Conservation (phyloP, 1,140 invertebrate species). For the Trichonephila clavata region DNA sequence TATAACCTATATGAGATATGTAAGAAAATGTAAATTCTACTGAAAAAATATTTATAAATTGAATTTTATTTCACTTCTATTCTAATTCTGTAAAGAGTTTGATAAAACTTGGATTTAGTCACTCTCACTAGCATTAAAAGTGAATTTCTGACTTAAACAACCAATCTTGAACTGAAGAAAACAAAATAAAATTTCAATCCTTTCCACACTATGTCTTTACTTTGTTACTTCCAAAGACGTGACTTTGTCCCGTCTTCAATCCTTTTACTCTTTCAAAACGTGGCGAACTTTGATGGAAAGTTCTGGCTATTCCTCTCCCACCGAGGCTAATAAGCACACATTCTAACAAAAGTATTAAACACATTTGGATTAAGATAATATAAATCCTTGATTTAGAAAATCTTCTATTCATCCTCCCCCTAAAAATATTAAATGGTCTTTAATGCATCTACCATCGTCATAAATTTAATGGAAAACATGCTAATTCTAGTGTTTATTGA, state of each 20-base stretch:
- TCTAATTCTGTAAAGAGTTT: too few species aligned
- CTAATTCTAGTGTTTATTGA: slow-evolving; percentile 43
- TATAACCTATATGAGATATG: too few species aligned
- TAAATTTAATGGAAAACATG: slow-evolving; percentile 62
- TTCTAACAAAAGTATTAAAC: slow-evolving; percentile 1
- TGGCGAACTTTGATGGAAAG: neutral
- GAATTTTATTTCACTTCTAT: too few species aligned
- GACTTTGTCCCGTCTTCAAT: neutral
- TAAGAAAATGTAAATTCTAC: too few species aligned
- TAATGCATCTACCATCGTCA: neutral
- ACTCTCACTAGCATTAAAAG: neutral
- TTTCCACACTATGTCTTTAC: neutral
- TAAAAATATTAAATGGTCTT: slow-evolving; percentile 23
- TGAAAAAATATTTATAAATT: too few species aligned
- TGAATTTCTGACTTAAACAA: neutral
- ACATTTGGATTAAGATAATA: slow-evolving; percentile 17
- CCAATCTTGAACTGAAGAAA: neutral
- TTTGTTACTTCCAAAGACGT: neutral
- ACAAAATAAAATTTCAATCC: neutral
- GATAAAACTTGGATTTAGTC: too few species aligned
- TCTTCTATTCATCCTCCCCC: neutral
- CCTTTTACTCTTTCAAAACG: neutral
- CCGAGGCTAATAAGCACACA: neutral
- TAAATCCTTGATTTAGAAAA: neutral
- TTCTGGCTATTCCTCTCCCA: neutral